A percentile compares a stretch with the other conserved stretches of the same genome.
These are phyloP conservation scores for Drosophila insularis DNA, from an alignment of 1,140 invertebrate species.

Conservation along the genomic window DNA sequence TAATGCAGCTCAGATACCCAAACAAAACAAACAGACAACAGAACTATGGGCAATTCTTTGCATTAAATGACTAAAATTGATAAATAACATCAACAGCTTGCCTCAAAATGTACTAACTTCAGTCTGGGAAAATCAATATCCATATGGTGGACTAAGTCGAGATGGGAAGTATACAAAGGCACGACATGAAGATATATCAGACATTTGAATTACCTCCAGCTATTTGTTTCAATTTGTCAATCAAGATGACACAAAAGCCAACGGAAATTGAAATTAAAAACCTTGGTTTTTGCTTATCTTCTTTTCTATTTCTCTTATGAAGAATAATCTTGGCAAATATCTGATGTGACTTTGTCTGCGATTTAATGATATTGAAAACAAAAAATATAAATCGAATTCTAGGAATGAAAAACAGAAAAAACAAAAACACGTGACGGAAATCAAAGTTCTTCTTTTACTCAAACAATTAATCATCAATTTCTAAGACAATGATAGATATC, in stretches of 20 bases:
- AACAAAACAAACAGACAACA: background rate
- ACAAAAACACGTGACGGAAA: background rate
- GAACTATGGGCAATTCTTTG: background rate
- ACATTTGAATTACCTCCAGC: constrained; percentile 16
- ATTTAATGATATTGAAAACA: background rate
- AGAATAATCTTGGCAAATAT: constrained; percentile 1
- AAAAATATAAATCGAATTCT: background rate
- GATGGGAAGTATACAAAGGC: background rate
- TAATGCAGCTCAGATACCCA: constrained; percentile 2
- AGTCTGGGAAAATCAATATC: constrained; percentile 7
- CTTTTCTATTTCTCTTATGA: constrained; percentile 16
- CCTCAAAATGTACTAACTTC: background rate
- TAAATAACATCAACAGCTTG: constrained; percentile 16
- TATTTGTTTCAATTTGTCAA: constrained; percentile 23
- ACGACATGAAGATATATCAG: background rate
- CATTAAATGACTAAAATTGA: constrained; percentile 13
- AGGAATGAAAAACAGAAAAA: background rate
- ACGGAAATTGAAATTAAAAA: constrained; percentile 23
- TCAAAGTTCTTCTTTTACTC: too few species aligned
- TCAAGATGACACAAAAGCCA: constrained; percentile 20
- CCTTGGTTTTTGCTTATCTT: constrained; percentile 16
- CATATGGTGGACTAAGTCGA: background rate
- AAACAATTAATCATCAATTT: too few species aligned
- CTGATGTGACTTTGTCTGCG: background rate
- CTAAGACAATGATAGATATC: too few species aligned